Base-by-base conservation (phyloP, 2,888 invertebrate genomes). In the Thera britannica region DNA sequence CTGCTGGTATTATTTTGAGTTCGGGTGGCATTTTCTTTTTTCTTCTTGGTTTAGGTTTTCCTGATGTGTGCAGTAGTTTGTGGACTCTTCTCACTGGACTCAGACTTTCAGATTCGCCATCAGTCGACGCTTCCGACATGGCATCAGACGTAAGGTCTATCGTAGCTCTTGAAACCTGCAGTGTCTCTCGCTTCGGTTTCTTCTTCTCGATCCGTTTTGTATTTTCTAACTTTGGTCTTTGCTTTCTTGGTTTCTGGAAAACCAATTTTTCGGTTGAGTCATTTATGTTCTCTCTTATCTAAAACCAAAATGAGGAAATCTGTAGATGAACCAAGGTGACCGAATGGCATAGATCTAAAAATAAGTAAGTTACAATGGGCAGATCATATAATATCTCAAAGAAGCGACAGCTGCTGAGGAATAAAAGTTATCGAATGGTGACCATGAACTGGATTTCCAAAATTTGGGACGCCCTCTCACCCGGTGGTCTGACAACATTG, bases 111-210 rank as follows among this genome's bases (percentile, higher is more conserved):
- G 94, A 92, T 77, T 95, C 95, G 64, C 95, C 95, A 74, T 96
- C 96, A 0, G 95, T 95, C 8, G 96, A 95, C 60, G 89, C 91
- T 79, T 96, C 96, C 2, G 95, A 95, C 76, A 96, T 95, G 0
- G 95, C 96, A 83, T 96, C 96, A 7, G 96, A 96, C 56, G 96
- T 96, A 71, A 95, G 80, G 77, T 95, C 95, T 80, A 95, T 92
- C 49, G 94, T 95, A 12, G 95, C 94, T 83, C 94, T 92, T 72
- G 94, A 95, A 71, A 95, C 94, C 87, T 95, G 95, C 77, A 95
- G 87, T 49, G 94, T 94, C 91, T 95, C 94, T 72, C 95, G 88
- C 77, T 91, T 93, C 0, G 88, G 87, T 79, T 91, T 92, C 75
- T 89, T 90, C 75, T 86, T 92, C 72, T 92, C 91, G 2, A 91